A percentile compares a stretch with the other conserved stretches of the same genome.
Conservation (phyloP, 2,797 vertebrate species). For the Falco berigora region DNA sequence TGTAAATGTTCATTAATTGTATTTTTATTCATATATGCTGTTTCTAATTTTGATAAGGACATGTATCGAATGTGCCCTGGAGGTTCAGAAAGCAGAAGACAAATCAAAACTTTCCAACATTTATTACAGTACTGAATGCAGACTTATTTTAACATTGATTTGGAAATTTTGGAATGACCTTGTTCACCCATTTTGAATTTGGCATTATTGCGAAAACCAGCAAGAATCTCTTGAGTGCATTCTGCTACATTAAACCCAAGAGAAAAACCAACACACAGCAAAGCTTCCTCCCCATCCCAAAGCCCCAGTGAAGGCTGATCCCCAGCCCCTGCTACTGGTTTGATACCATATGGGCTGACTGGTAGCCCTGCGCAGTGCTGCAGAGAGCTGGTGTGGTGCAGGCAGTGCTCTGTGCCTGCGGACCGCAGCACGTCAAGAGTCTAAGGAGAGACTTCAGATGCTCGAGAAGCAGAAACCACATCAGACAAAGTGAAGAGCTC, state of each 20-base stretch:
- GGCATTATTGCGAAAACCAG: neutral
- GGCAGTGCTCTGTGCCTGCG: neutral
- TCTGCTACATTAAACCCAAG: neutral
- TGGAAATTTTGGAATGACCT: neutral
- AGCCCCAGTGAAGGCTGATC: neutral
- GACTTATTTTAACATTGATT: neutral
- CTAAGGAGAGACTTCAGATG: neutral
- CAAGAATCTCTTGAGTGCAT: neutral
- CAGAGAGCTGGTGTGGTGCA: neutral
- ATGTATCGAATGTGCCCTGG: neutral
- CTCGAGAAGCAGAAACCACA: neutral
- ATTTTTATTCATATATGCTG: neutral
- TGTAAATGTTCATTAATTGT: neutral
- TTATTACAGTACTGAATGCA: neutral
- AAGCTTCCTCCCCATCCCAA: neutral
- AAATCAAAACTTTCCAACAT: neutral
- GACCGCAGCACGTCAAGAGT: rapidly evolving
- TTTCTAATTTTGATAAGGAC: neutral
- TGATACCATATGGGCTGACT: neutral
- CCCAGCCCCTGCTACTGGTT: neutral
- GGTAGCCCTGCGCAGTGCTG: neutral
- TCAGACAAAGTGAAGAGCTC: neutral
- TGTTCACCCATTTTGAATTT: neutral
- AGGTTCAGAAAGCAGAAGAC: neutral
- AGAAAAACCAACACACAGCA: neutral